These are phyloP conservation scores for Rhinophrynus dorsalis DNA, from an alignment of 2,797 vertebrate genomes.

Conservation along the genomic window DNA sequence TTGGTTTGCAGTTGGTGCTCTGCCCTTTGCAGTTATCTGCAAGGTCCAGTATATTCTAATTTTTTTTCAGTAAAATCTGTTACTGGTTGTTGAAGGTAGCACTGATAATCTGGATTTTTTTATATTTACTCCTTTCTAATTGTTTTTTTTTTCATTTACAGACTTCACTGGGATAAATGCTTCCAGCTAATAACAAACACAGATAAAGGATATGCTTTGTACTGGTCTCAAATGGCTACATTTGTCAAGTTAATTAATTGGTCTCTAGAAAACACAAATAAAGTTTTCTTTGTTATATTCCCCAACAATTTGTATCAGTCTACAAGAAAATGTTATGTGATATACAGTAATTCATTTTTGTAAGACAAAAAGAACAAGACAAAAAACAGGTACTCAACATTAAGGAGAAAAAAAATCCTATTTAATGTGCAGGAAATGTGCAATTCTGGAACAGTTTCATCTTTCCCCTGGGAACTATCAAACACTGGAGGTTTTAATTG, in stretches of 20 bases:
- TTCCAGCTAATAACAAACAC: slow-evolving; percentile 35
- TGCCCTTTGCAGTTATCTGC: no score
- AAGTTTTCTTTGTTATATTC: slow-evolving; percentile 37
- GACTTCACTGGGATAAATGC: slow-evolving; percentile 5
- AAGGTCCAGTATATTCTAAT: no score
- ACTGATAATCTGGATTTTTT: not conserved
- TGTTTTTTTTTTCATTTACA: not conserved
- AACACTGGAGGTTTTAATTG: slow-evolving; percentile 8
- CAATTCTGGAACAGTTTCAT: slow-evolving; percentile 23
- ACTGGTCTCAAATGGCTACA: slow-evolving; percentile 25
- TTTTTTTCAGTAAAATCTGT: not conserved
- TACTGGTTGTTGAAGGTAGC: not conserved
- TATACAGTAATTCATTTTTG: slow-evolving; percentile 19
- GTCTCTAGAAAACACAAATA: slow-evolving; percentile 37
- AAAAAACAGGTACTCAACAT: slow-evolving; percentile 38
- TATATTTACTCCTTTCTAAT: not conserved
- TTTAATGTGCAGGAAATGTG: slow-evolving; percentile 23
- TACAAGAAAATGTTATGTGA: slow-evolving; percentile 11
- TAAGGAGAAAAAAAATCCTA: slow-evolving; percentile 23
- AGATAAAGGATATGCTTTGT: slow-evolving; percentile 18
- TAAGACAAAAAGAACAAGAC: slow-evolving; percentile 26
- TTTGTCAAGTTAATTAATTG: slow-evolving; percentile 45
- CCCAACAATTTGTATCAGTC: slow-evolving; percentile 39
- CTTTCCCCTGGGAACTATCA: slow-evolving; percentile 23
- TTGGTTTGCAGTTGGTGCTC: no score